Conservation (phyloP, 2,888 invertebrate species). For the Neoitamus cyanurus region DNA sequence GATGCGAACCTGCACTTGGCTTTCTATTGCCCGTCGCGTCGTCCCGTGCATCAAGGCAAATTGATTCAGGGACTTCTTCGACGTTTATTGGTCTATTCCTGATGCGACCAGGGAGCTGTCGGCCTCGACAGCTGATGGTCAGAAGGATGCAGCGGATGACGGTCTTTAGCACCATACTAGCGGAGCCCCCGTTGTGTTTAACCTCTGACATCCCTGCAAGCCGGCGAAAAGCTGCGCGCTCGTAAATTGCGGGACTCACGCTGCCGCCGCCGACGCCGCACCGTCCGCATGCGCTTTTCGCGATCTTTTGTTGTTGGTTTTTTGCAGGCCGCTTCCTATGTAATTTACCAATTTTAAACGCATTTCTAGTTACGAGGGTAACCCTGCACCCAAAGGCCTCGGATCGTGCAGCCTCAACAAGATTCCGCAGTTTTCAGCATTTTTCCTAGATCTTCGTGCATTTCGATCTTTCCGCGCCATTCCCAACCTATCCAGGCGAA, state of each 20-base stretch:
- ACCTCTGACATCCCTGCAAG: conserved; percentile 48
- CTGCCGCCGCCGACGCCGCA: not conserved
- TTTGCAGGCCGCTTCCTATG: conserved; percentile 42
- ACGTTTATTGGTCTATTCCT: not conserved
- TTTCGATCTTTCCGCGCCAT: conserved; percentile 32
- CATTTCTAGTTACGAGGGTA: conserved; percentile 45
- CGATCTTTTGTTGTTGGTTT: conserved; percentile 35
- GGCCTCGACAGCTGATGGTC: not conserved
- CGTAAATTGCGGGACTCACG: not conserved
- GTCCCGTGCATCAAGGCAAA: not conserved
- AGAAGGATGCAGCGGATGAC: not conserved
- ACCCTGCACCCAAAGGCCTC: conserved; percentile 3
- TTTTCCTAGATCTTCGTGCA: conserved; percentile 39
- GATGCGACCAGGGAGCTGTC: not conserved
- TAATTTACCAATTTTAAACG: conserved; percentile 53
- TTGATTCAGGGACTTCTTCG: conserved; percentile 12
- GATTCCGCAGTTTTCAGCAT: conserved; percentile 38
- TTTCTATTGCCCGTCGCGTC: not conserved
- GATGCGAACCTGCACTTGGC: not conserved
- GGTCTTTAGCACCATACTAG: not conserved
- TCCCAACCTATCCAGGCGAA: not conserved
- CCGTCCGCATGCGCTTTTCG: not conserved
- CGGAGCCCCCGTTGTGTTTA: conserved; percentile 45
- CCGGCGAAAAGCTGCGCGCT: not conserved
- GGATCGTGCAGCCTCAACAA: conserved; percentile 39